Evolutionary conservation across 2,797 vertebrate species (phyloP), one percentile per base, ranked within the genome.

Genomic region (Mycteria americana): DNA sequence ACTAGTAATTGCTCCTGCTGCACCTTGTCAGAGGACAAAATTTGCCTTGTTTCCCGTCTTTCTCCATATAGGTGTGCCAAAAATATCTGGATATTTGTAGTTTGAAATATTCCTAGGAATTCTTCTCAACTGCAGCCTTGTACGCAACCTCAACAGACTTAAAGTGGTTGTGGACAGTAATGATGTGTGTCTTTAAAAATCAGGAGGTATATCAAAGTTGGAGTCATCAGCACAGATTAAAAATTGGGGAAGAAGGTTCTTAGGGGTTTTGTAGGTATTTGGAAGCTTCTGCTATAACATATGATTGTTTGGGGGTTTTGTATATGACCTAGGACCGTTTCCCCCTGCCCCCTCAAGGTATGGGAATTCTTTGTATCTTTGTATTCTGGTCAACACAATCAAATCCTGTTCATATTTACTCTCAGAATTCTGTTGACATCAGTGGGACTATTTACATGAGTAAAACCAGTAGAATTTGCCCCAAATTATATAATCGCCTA

Each of bases 271-370:
- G 3, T 46, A 51, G 5, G 3, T 43, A 15, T 89, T 73, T 89
- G 37, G 25, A 79, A 85, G 65, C 27, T 86, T 86, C 65, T 84
- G 12, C 11, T 86, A 0, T 72, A 72, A 70, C 6, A 18, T 28
- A 5, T 13, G 13, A 18, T 59, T 73, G 22, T 35, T 92, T 19
- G 23, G 19, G 13, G 12, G 2, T 43, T 81, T 74, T 62, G 5
- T 57, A 4, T 57, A 8, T 86, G 27, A 54, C 5, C 3, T 62
- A 57, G 23, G 18, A 78, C 27, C 1, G 4, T 35, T 74, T 62
- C 3, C 6, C 2, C 7, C 3, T 5, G 27, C 35, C 1, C 3
- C 5, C 6, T 68, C 12, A 68, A 53, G 14, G 16, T 70, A 27
- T 6, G 10, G 9, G 22, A 51, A 37, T 63, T 63, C 60, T 28